Conservation (phyloP, 1,140 invertebrate species). For the Euwallacea similis region DNA sequence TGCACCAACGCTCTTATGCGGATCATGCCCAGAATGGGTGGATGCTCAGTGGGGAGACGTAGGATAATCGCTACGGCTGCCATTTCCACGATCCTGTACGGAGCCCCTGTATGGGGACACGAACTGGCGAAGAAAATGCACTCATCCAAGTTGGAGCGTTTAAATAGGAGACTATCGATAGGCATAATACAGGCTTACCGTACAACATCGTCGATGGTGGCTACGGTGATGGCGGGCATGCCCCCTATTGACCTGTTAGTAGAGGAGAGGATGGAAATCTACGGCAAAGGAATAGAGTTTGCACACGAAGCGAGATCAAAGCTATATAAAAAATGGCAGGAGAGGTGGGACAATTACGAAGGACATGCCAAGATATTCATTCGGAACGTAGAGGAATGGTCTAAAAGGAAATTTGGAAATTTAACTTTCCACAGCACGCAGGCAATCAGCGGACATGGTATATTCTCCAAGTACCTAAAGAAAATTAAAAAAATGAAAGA, state of each 20-base stretch:
- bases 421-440: neutral
- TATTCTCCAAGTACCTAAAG: neutral
- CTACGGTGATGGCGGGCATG: neutral
- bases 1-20: neutral
- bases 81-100: neutral
- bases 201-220: neutral
- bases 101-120: neutral
- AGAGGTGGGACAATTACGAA: neutral
- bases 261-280: neutral
- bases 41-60: neutral
- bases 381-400: neutral
- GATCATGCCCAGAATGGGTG: neutral
- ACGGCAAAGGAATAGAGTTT: neutral
- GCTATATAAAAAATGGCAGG: neutral
- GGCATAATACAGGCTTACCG: neutral
- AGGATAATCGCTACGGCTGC: neutral
- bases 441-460: neutral
- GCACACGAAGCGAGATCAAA: neutral
- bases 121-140: neutral
- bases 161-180: neutral
- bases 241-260: neutral
- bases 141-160: neutral
- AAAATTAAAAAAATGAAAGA: neutral
- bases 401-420: neutral
- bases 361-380: neutral